These are phyloP conservation scores for Andricus quercusramuli DNA, from an alignment of 2,888 invertebrate genomes.

Conservation along the genomic window DNA sequence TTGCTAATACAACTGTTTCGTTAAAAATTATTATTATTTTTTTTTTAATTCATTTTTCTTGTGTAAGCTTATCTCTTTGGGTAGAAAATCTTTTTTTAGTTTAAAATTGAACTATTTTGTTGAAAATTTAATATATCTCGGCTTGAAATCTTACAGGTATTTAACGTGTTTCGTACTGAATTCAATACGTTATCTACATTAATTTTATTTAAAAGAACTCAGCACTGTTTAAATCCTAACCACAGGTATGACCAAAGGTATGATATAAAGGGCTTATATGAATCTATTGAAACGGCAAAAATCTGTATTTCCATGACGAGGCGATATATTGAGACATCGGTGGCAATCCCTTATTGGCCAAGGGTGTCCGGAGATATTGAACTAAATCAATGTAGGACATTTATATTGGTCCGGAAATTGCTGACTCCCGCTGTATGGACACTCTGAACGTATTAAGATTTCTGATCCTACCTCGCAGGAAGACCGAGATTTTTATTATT, in stretches of 20 bases:
- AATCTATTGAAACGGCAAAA: slow-evolving; percentile 25
- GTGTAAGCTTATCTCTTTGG: too few species aligned
- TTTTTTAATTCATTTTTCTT: too few species aligned
- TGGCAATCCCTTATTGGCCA: slow-evolving; percentile 46
- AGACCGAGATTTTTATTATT: slow-evolving; percentile 73
- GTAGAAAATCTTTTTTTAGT: too few species aligned
- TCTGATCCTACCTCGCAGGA: slow-evolving; percentile 67
- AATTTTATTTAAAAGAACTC: too few species aligned
- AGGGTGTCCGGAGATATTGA: slow-evolving; percentile 53
- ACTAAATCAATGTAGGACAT: slow-evolving; percentile 76
- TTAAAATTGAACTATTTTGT: too few species aligned
- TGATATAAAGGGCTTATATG: neutral
- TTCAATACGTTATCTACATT: too few species aligned
- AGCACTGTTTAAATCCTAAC: neutral
- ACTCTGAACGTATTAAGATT: slow-evolving; percentile 76
- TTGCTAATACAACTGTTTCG: too few species aligned
- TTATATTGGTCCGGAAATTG: slow-evolving; percentile 76
- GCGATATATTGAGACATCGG: slow-evolving; percentile 60
- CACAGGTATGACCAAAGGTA: neutral
- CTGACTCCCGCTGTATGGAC: slow-evolving; percentile 66
- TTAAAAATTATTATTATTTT: too few species aligned
- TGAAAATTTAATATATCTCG: too few species aligned
- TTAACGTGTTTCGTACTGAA: too few species aligned
- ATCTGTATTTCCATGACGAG: slow-evolving; percentile 52
- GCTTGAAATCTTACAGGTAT: too few species aligned